phyloP scores from a whole-genome alignment of 35 echinoderm and acorn worm species.

The Diadema setosum region DNA sequence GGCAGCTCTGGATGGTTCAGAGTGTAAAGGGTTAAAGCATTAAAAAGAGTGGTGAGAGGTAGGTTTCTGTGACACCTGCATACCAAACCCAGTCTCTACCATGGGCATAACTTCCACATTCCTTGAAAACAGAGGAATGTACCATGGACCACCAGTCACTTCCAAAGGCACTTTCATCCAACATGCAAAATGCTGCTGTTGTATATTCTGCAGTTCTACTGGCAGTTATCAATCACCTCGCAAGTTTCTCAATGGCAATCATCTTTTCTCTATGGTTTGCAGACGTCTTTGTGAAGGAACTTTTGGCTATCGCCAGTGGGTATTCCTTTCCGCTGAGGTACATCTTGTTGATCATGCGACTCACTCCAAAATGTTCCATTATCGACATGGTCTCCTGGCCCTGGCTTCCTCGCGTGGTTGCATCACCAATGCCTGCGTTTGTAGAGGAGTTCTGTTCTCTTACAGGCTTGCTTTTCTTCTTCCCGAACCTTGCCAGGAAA shows the following conservation, averaged over 20 bases:
- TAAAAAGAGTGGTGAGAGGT: too few species aligned
- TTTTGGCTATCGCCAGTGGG: conserved; percentile 72
- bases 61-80: too few species aligned
- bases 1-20: too few species aligned
- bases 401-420: background rate
- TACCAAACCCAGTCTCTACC: too few species aligned
- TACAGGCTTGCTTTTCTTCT: background rate
- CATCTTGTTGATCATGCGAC: conserved; percentile 55
- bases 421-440: background rate
- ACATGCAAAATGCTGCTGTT: too few species aligned
- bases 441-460: background rate
- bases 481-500: conserved; percentile 20
- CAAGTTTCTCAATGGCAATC: conserved; percentile 1
- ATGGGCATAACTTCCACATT: too few species aligned
- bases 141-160: too few species aligned
- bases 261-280: conserved; percentile 78
- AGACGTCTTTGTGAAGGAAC: conserved; percentile 78
- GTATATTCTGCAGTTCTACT: too few species aligned
- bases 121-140: too few species aligned
- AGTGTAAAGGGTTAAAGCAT: too few species aligned
- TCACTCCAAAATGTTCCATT: conserved; percentile 27
- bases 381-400: background rate
- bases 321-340: conserved; percentile 78
- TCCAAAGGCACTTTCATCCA: too few species aligned
- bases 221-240: too few species aligned